Percentiles rank a stretch among this genome's conserved stretches.
Conservation (phyloP, 2,797 vertebrate genomes). For the Merluccius polli region DNA sequence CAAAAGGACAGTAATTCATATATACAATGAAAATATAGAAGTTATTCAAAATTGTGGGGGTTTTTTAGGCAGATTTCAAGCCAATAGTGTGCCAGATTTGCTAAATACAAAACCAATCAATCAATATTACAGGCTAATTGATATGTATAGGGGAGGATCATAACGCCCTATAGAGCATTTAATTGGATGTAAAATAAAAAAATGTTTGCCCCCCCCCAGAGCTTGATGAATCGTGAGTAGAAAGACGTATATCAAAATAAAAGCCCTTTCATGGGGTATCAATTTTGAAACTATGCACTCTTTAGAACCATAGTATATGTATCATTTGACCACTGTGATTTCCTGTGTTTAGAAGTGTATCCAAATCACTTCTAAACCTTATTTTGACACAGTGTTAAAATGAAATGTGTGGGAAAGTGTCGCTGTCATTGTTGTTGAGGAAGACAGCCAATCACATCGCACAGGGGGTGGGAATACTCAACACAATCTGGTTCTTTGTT, state of each 20-base stretch:
- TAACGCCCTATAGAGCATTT: background rate
- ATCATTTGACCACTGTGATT: background rate
- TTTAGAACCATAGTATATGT: background rate
- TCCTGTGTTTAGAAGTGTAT: background rate
- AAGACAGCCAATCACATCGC: background rate
- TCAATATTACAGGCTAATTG: background rate
- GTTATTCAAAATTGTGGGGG: background rate
- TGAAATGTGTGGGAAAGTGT: background rate
- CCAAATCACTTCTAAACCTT: background rate
- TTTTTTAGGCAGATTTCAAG: background rate
- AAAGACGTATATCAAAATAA: too few species aligned
- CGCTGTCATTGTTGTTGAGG: background rate
- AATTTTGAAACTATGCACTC: background rate
- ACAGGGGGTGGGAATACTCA: background rate
- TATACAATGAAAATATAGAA: background rate
- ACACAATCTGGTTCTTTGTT: background rate
- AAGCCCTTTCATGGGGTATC: too few species aligned
- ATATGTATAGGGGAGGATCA: background rate
- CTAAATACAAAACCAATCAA: background rate
- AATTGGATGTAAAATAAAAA: background rate
- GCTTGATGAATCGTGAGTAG: too few species aligned
- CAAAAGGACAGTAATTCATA: background rate
- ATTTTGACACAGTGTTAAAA: background rate
- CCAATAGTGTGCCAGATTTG: background rate
- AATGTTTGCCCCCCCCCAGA: too few species aligned